Evolutionary conservation across 2,797 vertebrate species (phyloP).

Genomic region (Eremophila alpestris): DNA sequence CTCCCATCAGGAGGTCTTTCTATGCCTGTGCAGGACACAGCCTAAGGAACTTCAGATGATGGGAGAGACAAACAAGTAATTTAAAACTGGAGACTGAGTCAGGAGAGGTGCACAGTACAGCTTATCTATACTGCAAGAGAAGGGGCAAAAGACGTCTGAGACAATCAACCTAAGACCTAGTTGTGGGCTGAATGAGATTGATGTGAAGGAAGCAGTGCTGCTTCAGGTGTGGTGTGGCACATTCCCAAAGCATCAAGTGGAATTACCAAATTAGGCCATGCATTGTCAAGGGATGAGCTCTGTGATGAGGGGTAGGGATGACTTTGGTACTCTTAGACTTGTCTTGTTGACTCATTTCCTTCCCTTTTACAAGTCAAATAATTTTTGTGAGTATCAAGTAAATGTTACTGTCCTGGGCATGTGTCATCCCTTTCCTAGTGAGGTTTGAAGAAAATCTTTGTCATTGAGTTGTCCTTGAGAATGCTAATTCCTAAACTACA

Average conservation of each 20-base stretch:
- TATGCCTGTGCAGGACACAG: not conserved
- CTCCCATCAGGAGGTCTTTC: not conserved
- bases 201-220: not conserved
- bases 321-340: not conserved
- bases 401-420: not conserved
- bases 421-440: not conserved
- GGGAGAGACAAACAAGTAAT: not conserved
- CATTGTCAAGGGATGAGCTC: accelerated
- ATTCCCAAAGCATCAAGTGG: not conserved
- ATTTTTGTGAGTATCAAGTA: not conserved
- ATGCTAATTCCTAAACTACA: not conserved
- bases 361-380: not conserved
- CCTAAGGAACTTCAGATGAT: not conserved
- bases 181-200: not conserved
- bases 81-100: not conserved
- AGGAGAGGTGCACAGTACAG: not conserved
- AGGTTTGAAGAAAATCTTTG: not conserved
- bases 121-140: not conserved
- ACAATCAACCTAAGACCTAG: not conserved
- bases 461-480: not conserved
- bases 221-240: not conserved
- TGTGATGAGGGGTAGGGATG: not conserved
- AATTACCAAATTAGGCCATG: not conserved
- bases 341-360: not conserved
- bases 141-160: not conserved